Base-by-base conservation (phyloP, 2,113 vertebrate species). In the Phalacrocorax brasilianus region DNA sequence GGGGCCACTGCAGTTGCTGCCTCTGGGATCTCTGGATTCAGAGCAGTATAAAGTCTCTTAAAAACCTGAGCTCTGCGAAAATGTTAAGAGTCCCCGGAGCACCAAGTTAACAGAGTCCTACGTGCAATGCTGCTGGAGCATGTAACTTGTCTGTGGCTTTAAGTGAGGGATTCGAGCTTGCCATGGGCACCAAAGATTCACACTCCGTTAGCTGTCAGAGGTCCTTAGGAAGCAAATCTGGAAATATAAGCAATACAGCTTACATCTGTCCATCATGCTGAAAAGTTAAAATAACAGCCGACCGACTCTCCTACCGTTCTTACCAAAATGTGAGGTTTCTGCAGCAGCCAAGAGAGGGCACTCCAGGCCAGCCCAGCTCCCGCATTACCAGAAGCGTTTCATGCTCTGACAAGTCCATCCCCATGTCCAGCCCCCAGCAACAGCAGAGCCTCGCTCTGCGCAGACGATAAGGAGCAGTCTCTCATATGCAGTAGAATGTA, bases 331-430 rank as follows among this genome's bases (percentile, higher is more conserved):
- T 23, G 80, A 83, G 59, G 65, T 94, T 80, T 87, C 75, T 47
- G 67, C 91, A 95, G 91, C 62, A 93, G 95, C 97, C 98, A 97
- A 97, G 35, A 98, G 98, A 98, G 98, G 98, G 98, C 97, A 96
- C 97, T 95, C 91, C 94, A 96, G 96, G 95, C 97, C 96, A 97
- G 87, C 67, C 58, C 80, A 96, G 95, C 77, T 92, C 68, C 76
- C 5, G 16, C 89, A 30, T 2, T 4, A 5, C 67, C 6, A 5
- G 21, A 49, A 50, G 47, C 63, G 24, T 8, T 47, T 58, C 70
- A 7, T 21, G 71, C 77, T 78, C 73, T 11, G 20, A 11, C 30
- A 30, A 17, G 61, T 17, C 65, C 76, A 40, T 28, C 79, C 79
- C 65, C 35, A 32, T 27, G 28, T 1, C 72, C 72, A 32, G 78